Evolutionary conservation across 2,113 vertebrate species (phyloP).

Genomic region (Chionis minor): DNA sequence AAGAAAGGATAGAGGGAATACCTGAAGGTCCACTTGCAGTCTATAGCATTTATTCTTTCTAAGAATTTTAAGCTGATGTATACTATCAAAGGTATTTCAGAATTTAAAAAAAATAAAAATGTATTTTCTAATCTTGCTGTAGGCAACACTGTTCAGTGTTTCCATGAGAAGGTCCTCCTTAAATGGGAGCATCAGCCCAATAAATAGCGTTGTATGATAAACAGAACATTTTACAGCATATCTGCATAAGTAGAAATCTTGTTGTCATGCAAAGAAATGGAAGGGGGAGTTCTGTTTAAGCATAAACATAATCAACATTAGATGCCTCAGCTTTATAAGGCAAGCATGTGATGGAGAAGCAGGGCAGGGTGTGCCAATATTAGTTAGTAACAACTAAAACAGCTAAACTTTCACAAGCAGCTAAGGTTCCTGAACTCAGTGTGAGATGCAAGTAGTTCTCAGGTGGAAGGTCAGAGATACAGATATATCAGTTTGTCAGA

Average conservation of each 20-base stretch:
- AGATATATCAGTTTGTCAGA: not conserved
- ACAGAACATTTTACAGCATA: not conserved
- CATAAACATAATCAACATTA: not conserved
- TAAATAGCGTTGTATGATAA: not conserved
- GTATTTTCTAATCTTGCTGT: not conserved
- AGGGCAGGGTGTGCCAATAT: rapidly evolving
- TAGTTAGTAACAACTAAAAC: not conserved
- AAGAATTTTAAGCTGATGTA: not conserved
- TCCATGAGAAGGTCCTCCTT: not conserved
- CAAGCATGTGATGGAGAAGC: not conserved
- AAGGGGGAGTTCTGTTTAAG: not conserved
- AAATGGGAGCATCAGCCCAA: not conserved
- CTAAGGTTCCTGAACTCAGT: not conserved
- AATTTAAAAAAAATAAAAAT: not conserved
- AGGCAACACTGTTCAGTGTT: not conserved
- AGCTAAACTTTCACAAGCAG: not conserved
- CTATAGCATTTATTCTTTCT: not conserved
- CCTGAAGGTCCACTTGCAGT: not conserved
- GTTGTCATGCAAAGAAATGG: not conserved
- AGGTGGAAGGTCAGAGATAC: not conserved
- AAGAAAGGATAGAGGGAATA: not conserved
- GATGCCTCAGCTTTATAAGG: not conserved
- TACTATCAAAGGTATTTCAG: not conserved
- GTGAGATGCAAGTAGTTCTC: not conserved
- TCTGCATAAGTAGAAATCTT: not conserved